Evolutionary conservation across 2,113 vertebrate species (phyloP).

Genomic region (Gymnogyps californianus): DNA sequence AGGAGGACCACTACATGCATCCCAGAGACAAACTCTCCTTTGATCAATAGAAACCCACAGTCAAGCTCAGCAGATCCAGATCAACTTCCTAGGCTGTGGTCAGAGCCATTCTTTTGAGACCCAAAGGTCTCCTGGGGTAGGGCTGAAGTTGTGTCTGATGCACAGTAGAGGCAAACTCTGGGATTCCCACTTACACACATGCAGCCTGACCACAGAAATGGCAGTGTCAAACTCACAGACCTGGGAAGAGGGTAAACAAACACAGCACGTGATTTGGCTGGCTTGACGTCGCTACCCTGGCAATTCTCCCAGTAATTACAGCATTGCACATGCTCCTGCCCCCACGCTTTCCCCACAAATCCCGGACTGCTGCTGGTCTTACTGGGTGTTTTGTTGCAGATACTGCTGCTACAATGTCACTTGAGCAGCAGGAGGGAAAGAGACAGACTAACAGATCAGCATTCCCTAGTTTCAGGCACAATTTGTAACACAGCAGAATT

Average conservation of each 20-base stretch:
- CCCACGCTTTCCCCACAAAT: background rate
- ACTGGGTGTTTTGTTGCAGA: background rate
- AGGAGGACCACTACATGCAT: background rate
- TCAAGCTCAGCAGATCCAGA: background rate
- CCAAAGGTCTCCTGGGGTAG: background rate
- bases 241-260: constrained; percentile 52
- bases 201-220: constrained; percentile 51
- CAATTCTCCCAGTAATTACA: constrained; percentile 43
- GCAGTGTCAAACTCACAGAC: background rate
- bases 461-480: background rate
- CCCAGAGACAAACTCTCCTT: background rate
- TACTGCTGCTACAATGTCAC: background rate
- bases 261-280: constrained; percentile 8
- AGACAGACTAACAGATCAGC: background rate
- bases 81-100: constrained; percentile 11
- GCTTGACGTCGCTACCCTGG: constrained; percentile 17
- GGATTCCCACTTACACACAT: background rate
- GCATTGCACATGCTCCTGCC: constrained; percentile 16
- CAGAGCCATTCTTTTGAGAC: background rate
- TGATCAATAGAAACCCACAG: constrained; percentile 28
- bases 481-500: background rate
- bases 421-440: background rate
- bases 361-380: background rate
- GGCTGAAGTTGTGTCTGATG: background rate
- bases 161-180: background rate